phyloP scores from a whole-genome alignment of 1,140 invertebrate genomes.

The Tribolium castaneum region DNA sequence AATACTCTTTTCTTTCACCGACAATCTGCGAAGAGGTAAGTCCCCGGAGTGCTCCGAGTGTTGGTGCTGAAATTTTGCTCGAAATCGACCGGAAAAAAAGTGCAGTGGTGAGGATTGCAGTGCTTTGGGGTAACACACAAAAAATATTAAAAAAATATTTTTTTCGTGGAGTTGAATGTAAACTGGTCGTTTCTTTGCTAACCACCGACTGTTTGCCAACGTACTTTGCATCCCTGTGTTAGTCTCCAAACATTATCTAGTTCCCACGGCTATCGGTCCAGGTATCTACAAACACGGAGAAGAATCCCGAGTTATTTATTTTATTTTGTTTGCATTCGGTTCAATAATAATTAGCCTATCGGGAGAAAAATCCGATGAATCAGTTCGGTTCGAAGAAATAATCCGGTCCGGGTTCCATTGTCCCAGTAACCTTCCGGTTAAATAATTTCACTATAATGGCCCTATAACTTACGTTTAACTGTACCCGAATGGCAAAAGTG shows the following conservation, averaged over 20 bases:
- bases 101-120: conserved; percentile 26
- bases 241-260: conserved; percentile 46
- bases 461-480: conserved; percentile 23
- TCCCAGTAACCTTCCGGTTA: conserved; percentile 35
- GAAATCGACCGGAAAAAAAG: background rate
- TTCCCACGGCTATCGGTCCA: conserved; percentile 47
- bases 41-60: conserved; percentile 8
- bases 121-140: background rate
- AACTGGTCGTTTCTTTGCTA: conserved; percentile 42
- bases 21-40: background rate
- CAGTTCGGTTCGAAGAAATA: background rate
- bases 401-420: conserved; percentile 6
- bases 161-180: background rate
- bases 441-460: conserved; percentile 34
- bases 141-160: conserved; percentile 9
- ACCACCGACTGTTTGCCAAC: conserved; percentile 52
- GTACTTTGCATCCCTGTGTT: conserved; percentile 54
- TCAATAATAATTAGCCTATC: conserved; percentile 22
- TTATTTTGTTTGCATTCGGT: conserved; percentile 20
- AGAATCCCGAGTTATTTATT: background rate
- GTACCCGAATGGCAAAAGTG: conserved; percentile 7
- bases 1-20: background rate
- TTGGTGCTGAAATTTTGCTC: background rate
- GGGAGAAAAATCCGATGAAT: background rate
- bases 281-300: conserved; percentile 17